A percentile compares a stretch with the other conserved stretches of the same genome.
Conservation (phyloP, 2,797 vertebrate species). For the Notolepis coatsorum region DNA sequence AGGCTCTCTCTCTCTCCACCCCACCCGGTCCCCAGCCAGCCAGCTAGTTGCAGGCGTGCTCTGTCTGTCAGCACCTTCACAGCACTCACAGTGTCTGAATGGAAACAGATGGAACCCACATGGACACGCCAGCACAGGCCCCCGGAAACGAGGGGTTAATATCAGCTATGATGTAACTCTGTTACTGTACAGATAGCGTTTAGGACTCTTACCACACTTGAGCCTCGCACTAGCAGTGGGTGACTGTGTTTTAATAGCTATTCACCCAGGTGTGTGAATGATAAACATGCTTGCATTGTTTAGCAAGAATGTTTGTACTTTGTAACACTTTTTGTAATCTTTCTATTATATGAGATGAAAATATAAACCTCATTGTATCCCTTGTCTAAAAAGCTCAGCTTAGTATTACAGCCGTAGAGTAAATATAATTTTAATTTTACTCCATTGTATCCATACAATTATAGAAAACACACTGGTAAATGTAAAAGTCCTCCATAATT, state of each 20-base stretch:
- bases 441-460: too few species aligned
- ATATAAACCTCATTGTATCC: constrained; percentile 2
- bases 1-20: constrained; percentile 21
- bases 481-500: too few species aligned
- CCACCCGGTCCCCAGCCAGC: constrained; percentile 41
- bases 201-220: constrained; percentile 56
- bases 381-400: constrained; percentile 1
- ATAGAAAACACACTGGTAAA: too few species aligned
- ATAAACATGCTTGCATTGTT: constrained; percentile 45
- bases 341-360: constrained; percentile 30
- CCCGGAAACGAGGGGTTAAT: constrained; percentile 58
- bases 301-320: constrained; percentile 39
- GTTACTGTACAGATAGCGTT: too few species aligned
- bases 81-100: constrained; percentile 64
- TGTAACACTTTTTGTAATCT: constrained; percentile 19
- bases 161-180: constrained; percentile 70
- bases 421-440: too few species aligned
- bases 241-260: constrained; percentile 50
- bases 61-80: constrained; percentile 74
- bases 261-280: constrained; percentile 29
- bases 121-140: constrained; percentile 57
- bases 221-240: constrained; percentile 45
- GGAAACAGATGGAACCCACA: constrained; percentile 58
- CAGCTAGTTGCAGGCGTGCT: constrained; percentile 66
- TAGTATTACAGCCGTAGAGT: too few species aligned